Conservation (phyloP, 2,797 vertebrate genomes). For the Iguana delicatissima region DNA sequence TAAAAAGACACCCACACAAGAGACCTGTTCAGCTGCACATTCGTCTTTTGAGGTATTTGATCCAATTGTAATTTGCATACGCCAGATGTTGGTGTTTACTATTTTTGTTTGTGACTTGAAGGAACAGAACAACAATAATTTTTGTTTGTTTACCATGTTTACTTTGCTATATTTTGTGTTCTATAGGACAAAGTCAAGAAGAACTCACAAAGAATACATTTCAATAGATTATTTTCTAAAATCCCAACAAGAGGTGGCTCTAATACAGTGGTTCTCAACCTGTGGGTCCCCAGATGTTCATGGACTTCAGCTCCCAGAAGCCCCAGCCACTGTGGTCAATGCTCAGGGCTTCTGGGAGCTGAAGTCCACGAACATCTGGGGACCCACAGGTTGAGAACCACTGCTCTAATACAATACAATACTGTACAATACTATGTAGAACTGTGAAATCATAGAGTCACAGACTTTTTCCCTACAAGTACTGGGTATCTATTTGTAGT, state of each 20-base stretch:
- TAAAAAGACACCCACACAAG: not conserved
- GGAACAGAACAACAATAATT: not conserved
- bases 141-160: conserved; percentile 51
- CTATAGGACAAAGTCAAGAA: conserved; percentile 32
- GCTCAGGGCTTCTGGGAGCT: too few species aligned
- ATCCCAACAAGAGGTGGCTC: not conserved
- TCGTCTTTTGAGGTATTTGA: conserved; percentile 40
- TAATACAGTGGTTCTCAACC: too few species aligned
- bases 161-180: conserved; percentile 24
- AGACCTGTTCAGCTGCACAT: conserved; percentile 23
- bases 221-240: conserved; percentile 18
- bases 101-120: conserved; percentile 39
- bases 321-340: too few species aligned
- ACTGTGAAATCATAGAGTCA: too few species aligned
- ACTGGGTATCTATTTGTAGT: too few species aligned
- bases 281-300: too few species aligned
- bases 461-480: too few species aligned
- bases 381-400: too few species aligned
- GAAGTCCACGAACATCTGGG: too few species aligned
- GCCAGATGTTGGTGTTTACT: conserved; percentile 27
- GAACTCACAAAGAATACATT: conserved; percentile 8
- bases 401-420: not conserved
- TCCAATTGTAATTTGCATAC: conserved; percentile 49
- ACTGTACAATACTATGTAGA: too few species aligned
- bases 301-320: too few species aligned